Base-by-base conservation (phyloP, 23 tunicate species). In the Clavelina lepadiformis region DNA sequence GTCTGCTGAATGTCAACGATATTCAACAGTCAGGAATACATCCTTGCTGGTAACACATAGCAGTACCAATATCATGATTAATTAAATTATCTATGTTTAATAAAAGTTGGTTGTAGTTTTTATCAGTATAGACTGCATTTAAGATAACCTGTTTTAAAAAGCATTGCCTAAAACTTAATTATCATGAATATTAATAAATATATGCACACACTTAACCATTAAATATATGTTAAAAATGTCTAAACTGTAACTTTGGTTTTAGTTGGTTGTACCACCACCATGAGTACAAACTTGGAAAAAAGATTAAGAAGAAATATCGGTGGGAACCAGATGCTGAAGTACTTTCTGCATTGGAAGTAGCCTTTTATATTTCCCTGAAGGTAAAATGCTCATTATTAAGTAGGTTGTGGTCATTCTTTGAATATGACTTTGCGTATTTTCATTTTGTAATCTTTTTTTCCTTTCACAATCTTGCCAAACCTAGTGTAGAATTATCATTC, bases 361-460 rank as follows among this genome's bases (percentile, higher is more conserved):
- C 68, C 6, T 63, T 63, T 63, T 63, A 63, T 27, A 36, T 51
- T 13, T n/a, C 51, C 68, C n/a, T 15, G 6, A 13, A 20, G 59
- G n/a, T 13, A 11, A 11, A 11, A 41, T 11, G 15, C 11, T 11
- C 15, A 41, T 11, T 41, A n/a, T n/a, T n/a, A n/a, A n/a, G n/a
- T n/a, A n/a, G n/a, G n/a, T n/a, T n/a, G n/a, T n/a, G n/a, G n/a
- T n/a, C n/a, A n/a, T n/a, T n/a, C n/a, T n/a, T n/a, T n/a, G n/a
- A n/a, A n/a, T n/a, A n/a, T n/a, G n/a, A n/a, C n/a, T n/a, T n/a
- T n/a, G n/a, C n/a, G n/a, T n/a, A n/a, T n/a, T n/a, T n/a, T n/a
- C n/a, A n/a, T n/a, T n/a, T n/a, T n/a, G n/a, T n/a, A n/a, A n/a
- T n/a, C n/a, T n/a, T n/a, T n/a, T n/a, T n/a, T n/a, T n/a, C n/a